Percentiles rank a stretch among this genome's conserved stretches.
Conservation (phyloP, 2,888 invertebrate species). For the Boloria euphrosyne region DNA sequence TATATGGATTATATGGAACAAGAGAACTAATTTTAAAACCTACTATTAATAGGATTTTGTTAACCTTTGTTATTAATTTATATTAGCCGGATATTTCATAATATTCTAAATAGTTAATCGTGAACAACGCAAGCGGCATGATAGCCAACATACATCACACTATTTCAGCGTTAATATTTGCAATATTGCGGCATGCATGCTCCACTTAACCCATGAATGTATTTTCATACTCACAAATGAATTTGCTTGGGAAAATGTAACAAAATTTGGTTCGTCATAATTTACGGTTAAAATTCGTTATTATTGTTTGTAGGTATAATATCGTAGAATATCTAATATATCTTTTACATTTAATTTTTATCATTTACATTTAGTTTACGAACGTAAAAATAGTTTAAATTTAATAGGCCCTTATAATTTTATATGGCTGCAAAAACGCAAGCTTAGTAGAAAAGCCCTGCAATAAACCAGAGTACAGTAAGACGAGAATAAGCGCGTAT, state of each 20-base stretch:
- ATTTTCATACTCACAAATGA: background rate
- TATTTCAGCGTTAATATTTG: background rate
- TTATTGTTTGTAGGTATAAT: no score
- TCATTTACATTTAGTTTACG: no score
- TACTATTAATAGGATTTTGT: background rate
- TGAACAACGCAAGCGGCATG: background rate
- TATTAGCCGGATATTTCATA: background rate
- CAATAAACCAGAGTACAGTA: constrained; percentile 12
- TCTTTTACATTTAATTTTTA: no score
- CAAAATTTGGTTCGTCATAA: background rate
- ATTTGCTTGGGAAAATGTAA: background rate
- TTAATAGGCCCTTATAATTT: background rate
- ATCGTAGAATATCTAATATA: no score
- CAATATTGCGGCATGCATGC: background rate
- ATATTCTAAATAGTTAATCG: background rate
- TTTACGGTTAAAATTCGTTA: no score
- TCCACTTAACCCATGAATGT: background rate
- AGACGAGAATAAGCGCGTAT: background rate
- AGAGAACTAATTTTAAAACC: no score
- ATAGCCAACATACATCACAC: background rate
- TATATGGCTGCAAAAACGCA: constrained; percentile 2
- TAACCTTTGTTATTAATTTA: background rate
- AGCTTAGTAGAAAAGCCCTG: background rate
- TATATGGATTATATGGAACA: no score
- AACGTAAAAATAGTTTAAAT: background rate